A percentile compares a stretch with the other conserved stretches of the same genome.
phyloP scores from a whole-genome alignment of 2,888 invertebrate species.

The Agriopis marginaria region DNA sequence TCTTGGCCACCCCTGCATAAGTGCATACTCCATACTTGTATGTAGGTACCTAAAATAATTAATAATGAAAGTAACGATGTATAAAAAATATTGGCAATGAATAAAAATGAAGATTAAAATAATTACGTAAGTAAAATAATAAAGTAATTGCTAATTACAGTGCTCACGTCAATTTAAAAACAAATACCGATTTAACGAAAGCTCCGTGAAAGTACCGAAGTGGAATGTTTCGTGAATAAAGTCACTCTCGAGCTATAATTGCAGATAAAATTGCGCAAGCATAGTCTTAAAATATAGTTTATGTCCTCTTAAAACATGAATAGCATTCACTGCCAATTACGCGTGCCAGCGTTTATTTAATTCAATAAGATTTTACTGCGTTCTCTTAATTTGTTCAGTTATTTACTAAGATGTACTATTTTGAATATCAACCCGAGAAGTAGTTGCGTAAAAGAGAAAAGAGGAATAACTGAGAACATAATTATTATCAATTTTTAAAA shows the following conservation, averaged over 20 bases:
- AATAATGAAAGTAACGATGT: too few relatives aligned
- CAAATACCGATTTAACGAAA: constrained; percentile 5
- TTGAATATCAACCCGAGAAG: too few relatives aligned
- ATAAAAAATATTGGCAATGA: background rate
- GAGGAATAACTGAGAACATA: too few relatives aligned
- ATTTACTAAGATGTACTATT: too few relatives aligned
- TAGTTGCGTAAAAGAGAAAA: too few relatives aligned
- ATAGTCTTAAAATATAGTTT: constrained; percentile 5
- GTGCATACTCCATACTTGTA: too few relatives aligned
- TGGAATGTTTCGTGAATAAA: constrained; percentile 30
- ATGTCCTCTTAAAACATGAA: constrained; percentile 23
- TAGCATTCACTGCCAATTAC: constrained; percentile 18
- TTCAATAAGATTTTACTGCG: background rate
- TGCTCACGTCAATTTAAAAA: constrained; percentile 4
- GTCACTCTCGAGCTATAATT: constrained; percentile 27
- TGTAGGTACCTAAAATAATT: too few relatives aligned
- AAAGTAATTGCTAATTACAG: background rate
- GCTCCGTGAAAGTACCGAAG: constrained; percentile 31
- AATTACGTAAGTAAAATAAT: background rate
- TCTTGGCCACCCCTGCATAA: too few relatives aligned
- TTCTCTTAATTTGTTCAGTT: background rate
- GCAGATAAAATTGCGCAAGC: constrained; percentile 34
- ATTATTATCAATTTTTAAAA: too few relatives aligned
- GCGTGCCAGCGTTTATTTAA: constrained; percentile 1
- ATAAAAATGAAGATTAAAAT: background rate